Evolutionary conservation across 2,888 invertebrate species (phyloP).

Genomic region (Patella caerulea): DNA sequence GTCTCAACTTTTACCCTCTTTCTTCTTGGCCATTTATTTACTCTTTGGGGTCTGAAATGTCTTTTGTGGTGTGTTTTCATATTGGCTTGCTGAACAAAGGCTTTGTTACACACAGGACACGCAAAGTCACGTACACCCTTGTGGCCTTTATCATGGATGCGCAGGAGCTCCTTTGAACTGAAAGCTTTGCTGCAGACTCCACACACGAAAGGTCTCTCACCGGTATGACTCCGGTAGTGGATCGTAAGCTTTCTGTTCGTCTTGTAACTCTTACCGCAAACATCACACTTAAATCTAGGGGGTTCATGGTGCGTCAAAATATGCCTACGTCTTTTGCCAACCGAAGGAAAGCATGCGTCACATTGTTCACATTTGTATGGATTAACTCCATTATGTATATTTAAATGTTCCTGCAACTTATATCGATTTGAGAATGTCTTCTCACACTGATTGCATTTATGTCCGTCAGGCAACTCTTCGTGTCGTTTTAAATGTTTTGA

Average conservation of each 20-base stretch:
- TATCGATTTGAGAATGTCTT: no score
- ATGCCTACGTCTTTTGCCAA: no score
- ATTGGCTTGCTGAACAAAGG: not conserved
- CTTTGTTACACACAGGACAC: not conserved
- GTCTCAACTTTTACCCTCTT: no score
- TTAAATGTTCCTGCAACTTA: no score
- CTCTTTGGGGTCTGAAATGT: not conserved
- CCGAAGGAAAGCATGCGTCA: no score
- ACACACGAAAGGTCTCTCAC: not conserved
- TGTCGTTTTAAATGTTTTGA: not conserved
- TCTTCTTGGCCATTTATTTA: no score
- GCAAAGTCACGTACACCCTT: not conserved
- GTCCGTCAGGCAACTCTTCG: not conserved
- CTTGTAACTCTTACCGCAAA: not conserved
- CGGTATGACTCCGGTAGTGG: not conserved
- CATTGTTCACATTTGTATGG: no score
- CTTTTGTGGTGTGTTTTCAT: not conserved
- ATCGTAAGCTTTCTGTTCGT: not conserved
- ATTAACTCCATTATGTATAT: no score
- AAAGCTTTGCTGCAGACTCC: not conserved
- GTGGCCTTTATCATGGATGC: not conserved
- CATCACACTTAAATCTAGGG: not conserved
- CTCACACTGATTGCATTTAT: no score
- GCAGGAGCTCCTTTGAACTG: not conserved
- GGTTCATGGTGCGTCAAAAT: no score